phyloP scores from a whole-genome alignment of 2,113 vertebrate species.

The Noturus placidus region DNA sequence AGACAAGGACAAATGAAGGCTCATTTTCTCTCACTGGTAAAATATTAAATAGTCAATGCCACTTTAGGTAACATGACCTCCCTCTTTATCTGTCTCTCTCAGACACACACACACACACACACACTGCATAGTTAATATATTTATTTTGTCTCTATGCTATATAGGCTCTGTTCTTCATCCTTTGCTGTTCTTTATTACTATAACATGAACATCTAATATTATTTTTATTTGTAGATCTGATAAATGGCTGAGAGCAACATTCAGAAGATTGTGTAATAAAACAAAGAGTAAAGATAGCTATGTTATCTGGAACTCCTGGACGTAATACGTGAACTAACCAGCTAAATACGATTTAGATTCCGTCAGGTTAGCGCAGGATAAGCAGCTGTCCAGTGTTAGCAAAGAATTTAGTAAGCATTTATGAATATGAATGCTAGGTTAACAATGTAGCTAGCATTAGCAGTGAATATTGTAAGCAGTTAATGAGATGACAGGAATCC shows the following conservation, averaged over 20 bases:
- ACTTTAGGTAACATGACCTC: neutral
- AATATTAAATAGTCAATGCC: neutral
- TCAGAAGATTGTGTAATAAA: too few relatives aligned
- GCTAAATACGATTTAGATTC: too few relatives aligned
- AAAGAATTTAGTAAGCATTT: neutral
- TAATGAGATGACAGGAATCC: neutral
- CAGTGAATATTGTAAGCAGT: neutral
- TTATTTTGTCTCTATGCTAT: neutral
- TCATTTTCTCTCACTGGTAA: neutral
- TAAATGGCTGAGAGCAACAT: too few relatives aligned
- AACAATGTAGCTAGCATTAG: neutral
- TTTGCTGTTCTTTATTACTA: neutral
- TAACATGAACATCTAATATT: neutral
- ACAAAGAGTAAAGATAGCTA: too few relatives aligned
- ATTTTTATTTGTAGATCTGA: too few relatives aligned
- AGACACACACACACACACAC: neutral
- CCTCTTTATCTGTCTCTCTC: neutral
- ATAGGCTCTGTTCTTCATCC: neutral
- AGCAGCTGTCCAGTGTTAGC: too few relatives aligned
- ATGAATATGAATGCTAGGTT: neutral
- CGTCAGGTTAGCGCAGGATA: neutral
- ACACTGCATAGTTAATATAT: neutral
- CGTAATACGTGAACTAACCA: too few relatives aligned
- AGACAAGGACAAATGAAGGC: slow-evolving; percentile 34
- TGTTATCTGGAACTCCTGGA: too few relatives aligned